These are phyloP conservation scores for Drosophila recens DNA, from an alignment of 2,888 invertebrate genomes.

Conservation along the genomic window DNA sequence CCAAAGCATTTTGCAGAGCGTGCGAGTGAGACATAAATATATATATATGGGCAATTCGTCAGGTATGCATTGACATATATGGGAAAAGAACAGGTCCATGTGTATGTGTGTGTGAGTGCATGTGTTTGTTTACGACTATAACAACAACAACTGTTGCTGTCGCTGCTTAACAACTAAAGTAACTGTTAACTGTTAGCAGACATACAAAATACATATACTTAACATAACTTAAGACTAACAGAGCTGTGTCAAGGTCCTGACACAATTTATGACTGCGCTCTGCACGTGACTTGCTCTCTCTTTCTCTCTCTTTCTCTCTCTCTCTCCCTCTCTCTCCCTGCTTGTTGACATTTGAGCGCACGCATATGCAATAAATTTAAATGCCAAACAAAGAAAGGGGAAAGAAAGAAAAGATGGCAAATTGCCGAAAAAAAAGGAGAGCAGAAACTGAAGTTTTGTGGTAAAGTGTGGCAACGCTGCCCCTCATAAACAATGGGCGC, in stretches of 20 bases:
- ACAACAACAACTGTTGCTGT: constrained; percentile 64
- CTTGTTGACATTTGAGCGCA: constrained; percentile 55
- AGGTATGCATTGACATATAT: constrained; percentile 62
- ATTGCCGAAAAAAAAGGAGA: constrained; percentile 8
- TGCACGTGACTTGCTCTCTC: constrained; percentile 44
- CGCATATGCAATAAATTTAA: constrained; percentile 49
- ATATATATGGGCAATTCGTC: constrained; percentile 44
- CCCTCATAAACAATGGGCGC: constrained; percentile 46
- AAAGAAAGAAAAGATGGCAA: constrained; percentile 24
- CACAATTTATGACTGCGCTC: constrained; percentile 52
- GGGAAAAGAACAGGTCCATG: not conserved
- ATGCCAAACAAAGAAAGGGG: not conserved
- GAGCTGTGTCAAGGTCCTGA: constrained; percentile 70
- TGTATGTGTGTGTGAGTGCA: not conserved
- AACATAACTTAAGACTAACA: constrained; percentile 61
- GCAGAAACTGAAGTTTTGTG: constrained; percentile 1
- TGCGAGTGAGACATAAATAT: constrained; percentile 29
- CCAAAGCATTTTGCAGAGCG: constrained; percentile 28
- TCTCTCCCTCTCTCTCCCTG: not conserved
- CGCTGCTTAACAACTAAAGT: constrained; percentile 49
- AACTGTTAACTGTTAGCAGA: constrained; percentile 23
- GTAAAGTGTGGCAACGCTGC: constrained; percentile 40
- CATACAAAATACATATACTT: constrained; percentile 25
- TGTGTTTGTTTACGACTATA: constrained; percentile 30
- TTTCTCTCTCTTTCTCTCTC: too few relatives aligned